Evolutionary conservation across 2,113 vertebrate genomes (phyloP).

Genomic region (Loxodonta africana): DNA sequence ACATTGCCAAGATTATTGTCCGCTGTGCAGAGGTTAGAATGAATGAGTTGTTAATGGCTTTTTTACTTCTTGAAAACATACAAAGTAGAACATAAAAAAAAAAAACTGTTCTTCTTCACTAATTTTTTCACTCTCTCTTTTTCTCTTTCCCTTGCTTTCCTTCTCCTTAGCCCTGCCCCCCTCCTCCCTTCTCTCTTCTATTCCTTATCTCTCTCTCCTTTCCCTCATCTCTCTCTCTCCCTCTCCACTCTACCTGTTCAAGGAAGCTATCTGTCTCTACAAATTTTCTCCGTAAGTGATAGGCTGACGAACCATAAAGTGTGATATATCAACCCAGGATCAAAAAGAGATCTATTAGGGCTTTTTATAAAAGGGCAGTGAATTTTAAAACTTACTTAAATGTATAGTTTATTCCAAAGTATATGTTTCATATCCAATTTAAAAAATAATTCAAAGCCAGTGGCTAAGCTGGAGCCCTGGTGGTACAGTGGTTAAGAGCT

Average conservation of each 20-base stretch:
- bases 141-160: neutral
- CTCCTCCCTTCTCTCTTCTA: neutral
- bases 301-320: neutral
- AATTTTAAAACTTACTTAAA: slow-evolving; percentile 42
- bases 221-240: neutral
- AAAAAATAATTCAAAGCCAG: neutral
- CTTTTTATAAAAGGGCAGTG: neutral
- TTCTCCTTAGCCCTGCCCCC: neutral
- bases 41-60: neutral
- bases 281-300: neutral
- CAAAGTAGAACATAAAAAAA: neutral
- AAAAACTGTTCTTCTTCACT: neutral
- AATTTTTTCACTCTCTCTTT: neutral
- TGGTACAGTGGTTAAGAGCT: too few species aligned
- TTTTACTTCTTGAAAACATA: neutral
- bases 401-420: neutral
- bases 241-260: neutral
- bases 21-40: neutral
- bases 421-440: neutral
- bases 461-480: neutral
- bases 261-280: neutral
- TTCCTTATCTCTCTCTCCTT: neutral
- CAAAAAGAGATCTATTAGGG: neutral
- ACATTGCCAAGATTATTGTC: neutral
- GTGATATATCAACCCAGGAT: neutral